Conservation (phyloP, 2,888 invertebrate species). For the Clusia tigrina region DNA sequence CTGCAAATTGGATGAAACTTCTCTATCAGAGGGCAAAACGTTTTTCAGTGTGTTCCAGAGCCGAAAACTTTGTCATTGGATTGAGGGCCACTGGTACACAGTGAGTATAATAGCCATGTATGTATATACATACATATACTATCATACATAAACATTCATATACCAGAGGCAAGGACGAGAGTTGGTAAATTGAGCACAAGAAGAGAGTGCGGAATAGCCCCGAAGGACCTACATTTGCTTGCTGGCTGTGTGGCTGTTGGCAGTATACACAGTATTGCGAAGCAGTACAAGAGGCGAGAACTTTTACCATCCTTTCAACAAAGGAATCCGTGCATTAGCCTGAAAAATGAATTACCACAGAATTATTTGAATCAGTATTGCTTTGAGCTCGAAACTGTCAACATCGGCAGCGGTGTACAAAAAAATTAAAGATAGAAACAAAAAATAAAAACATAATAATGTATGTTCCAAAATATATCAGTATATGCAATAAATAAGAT, state of each 20-base stretch:
- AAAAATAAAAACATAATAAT: not conserved
- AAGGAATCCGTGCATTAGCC: conserved; percentile 24
- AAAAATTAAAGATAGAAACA: not conserved
- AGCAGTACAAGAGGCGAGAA: conserved; percentile 4
- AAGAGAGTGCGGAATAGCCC: conserved; percentile 48
- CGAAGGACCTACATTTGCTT: conserved; percentile 51
- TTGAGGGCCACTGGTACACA: conserved; percentile 48
- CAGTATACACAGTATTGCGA: not conserved
- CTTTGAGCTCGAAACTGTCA: conserved; percentile 48
- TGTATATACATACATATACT: too few relatives aligned
- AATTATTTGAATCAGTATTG: conserved; percentile 47
- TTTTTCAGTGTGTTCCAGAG: conserved; percentile 7
- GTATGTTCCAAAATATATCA: too few relatives aligned
- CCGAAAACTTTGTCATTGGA: conserved; percentile 52
- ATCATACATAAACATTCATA: too few relatives aligned
- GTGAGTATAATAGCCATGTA: conserved; percentile 33
- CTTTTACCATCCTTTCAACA: conserved; percentile 26
- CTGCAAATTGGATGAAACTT: too few relatives aligned
- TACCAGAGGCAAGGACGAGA: conserved; percentile 40
- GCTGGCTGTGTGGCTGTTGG: conserved; percentile 23
- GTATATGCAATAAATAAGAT: too few relatives aligned
- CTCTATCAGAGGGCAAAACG: too few relatives aligned
- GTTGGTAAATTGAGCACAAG: conserved; percentile 30
- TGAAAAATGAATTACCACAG: conserved; percentile 45
- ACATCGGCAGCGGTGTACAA: conserved; percentile 35